Conservation (phyloP, 2,888 invertebrate species). For the Drosophila monieri region DNA sequence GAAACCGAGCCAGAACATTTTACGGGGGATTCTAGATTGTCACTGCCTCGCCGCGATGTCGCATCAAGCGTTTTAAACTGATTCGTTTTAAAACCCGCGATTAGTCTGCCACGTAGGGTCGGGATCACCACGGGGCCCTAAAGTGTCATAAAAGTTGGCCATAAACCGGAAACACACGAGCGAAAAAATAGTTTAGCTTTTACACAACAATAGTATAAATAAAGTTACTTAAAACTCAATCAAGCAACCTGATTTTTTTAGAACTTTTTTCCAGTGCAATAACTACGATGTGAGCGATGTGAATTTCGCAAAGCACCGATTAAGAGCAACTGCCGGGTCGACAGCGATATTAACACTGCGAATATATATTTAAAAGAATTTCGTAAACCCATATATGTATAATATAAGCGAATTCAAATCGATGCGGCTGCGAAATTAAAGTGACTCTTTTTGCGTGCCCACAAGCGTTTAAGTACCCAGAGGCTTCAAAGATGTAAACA, state of each 20-base stretch:
- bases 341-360: conserved; percentile 34
- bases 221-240: neutral
- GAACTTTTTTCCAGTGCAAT: conserved; percentile 11
- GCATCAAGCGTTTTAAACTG: conserved; percentile 54
- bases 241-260: neutral
- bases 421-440: conserved; percentile 48
- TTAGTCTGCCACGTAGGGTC: conserved; percentile 2
- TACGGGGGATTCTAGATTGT: conserved; percentile 19
- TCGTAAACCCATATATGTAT: conserved; percentile 29
- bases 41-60: conserved; percentile 41
- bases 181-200: conserved; percentile 3
- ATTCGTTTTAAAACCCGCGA: conserved; percentile 2
- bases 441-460: conserved; percentile 57
- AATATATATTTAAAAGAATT: conserved; percentile 29
- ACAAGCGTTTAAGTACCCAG: conserved; percentile 48
- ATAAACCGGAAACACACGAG: conserved; percentile 14
- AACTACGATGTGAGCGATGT: conserved; percentile 6
- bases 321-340: conserved; percentile 39
- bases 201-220: neutral
- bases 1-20: conserved; percentile 51
- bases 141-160: conserved; percentile 14
- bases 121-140: conserved; percentile 25
- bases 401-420: conserved; percentile 42
- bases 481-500: conserved; percentile 28
- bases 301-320: conserved; percentile 34